Evolutionary conservation across 2,113 vertebrate genomes (phyloP), one percentile per base, ranked within the genome.

Genomic region (Marcusenius ussheri): DNA sequence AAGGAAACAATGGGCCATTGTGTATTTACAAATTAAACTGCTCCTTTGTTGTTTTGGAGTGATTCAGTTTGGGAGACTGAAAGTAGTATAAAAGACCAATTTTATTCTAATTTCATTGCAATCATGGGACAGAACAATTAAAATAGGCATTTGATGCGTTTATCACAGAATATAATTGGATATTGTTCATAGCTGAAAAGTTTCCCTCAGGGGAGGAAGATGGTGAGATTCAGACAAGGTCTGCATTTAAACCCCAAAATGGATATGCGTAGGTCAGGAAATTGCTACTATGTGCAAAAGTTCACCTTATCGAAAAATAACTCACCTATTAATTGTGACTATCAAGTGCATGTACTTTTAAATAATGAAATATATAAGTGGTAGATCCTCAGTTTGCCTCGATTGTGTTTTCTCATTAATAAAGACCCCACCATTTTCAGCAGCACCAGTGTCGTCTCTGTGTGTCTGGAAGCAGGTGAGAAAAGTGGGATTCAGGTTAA

Each of bases 1-100:
- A 96, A 96, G 94, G 95, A 94, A 93, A 94, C 95, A 96, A 94
- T 95, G 93, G 91, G 91, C 93, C 90, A 94, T 96, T 96, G 96
- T 96, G 93, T 94, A 94, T 94, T 93, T 93, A 95, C 95, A 94
- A 96, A 95, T 94, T 91, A 94, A 95, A 95, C 90, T 92, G 95
- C 95, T 94, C 91, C 88, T 92, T 93, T 92, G 92, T 95, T 96
- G 95, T 96, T 93, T 90, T 88, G 83, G 93, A 94, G 94, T 94
- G 94, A 95, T 92, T 95, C 95, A 96, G 92, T 95, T 93, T 95
- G 94, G 93, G 94, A 93, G 93, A 93, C 94, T 92, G 93, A 92
- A 94, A 93, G 92, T 93, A 91, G 92, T 91, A 94, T 94, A 92
- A 94, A 95, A 91, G 89, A 93, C 91, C 93, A 88, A 93, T 95